These are phyloP conservation scores for Dasyurus viverrinus DNA, from an alignment of 2,113 vertebrate species.

Conservation along the genomic window DNA sequence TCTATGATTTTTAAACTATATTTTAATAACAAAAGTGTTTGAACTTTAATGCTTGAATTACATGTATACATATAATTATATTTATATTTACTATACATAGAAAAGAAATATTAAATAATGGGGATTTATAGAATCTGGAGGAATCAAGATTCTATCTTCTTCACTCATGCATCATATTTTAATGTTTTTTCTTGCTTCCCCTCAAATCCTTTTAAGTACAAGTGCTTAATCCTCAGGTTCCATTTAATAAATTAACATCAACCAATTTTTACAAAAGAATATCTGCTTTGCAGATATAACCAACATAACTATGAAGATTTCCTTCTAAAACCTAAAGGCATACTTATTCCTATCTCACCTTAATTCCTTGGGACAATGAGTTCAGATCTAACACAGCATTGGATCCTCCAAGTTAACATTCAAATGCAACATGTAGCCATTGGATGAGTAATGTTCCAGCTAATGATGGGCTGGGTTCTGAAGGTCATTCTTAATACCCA, in stretches of 20 bases:
- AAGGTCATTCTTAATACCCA: not conserved
- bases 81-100: not conserved
- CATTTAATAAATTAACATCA: not conserved
- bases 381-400: not conserved
- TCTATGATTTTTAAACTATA: not conserved
- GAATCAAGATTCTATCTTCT: not conserved
- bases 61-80: not conserved
- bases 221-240: not conserved
- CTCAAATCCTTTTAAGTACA: not conserved
- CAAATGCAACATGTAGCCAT: not conserved
- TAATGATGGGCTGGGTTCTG: not conserved
- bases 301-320: not conserved
- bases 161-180: not conserved
- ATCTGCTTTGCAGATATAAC: not conserved
- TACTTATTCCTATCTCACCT: not conserved
- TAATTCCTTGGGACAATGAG: not conserved
- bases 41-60: not conserved
- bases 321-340: not conserved
- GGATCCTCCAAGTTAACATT: not conserved
- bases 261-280: not conserved
- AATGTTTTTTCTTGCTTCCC: not conserved
- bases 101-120: not conserved
- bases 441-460: not conserved
- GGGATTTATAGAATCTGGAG: not conserved
- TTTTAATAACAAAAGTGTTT: not conserved